These are phyloP conservation scores for Coptodon rendalli DNA, from an alignment of 2,113 vertebrate genomes.

Conservation along the genomic window DNA sequence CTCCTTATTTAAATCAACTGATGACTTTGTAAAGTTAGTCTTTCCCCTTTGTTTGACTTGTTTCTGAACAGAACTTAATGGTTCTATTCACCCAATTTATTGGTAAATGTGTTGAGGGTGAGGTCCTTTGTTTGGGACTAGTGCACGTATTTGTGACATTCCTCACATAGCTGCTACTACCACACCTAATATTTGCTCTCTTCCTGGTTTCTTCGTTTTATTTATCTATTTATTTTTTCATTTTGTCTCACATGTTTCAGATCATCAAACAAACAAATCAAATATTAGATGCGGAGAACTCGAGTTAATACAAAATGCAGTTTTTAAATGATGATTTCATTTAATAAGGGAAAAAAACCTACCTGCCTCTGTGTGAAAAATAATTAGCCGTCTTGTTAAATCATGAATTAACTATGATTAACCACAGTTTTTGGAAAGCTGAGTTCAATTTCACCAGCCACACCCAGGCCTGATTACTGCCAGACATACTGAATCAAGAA, in stretches of 20 bases:
- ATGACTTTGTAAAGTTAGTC: background rate
- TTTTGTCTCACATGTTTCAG: background rate
- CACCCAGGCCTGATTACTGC: background rate
- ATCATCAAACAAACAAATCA: background rate
- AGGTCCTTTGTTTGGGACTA: background rate
- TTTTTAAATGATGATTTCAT: background rate
- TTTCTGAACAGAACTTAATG: background rate
- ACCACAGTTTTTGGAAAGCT: background rate
- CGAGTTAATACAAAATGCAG: background rate
- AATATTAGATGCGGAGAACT: background rate
- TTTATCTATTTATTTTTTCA: accelerated
- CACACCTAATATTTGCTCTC: background rate
- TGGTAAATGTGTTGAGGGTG: background rate
- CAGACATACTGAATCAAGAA: background rate
- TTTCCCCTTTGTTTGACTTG: background rate
- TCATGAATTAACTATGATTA: background rate
- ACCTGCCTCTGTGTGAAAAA: background rate
- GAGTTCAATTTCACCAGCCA: background rate
- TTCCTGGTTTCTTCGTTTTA: background rate
- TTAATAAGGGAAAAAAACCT: background rate
- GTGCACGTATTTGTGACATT: background rate
- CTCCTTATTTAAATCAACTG: background rate
- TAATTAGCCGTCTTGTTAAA: background rate
- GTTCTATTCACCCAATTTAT: background rate
- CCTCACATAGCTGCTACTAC: background rate